Evolutionary conservation across 2,113 vertebrate genomes (phyloP), one percentile per base, ranked within the genome.

Genomic region (Aegithalos caudatus): DNA sequence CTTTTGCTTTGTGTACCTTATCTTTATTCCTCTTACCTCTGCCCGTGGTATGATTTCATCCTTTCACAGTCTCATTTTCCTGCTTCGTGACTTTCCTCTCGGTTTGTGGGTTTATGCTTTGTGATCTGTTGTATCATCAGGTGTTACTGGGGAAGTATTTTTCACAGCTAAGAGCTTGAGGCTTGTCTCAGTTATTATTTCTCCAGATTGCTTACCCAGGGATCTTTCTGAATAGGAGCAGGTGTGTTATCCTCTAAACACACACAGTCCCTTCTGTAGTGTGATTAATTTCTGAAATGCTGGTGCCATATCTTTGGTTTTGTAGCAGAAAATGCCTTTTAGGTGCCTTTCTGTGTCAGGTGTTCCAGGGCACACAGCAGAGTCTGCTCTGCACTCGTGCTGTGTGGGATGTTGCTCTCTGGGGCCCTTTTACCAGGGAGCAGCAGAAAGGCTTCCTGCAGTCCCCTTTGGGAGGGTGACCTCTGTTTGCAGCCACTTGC

Each of bases 51-150:
- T 86, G 71, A 90, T 84, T 93, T 60, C 57, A 72, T 82, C 20
- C 69, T 93, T 71, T 74, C 76, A 61, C 44, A 33, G 72, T 80
- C 83, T 58, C 37, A 62, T 88, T 86, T 86, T 91, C 40, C 50
- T 44, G 85, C 91, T 77, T 95, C 6, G 9, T 95, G 88, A 93
- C 88, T 91, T 90, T 66, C 22, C 67, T 94, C 95, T 74, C 65
- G 66, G 58, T 89, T 78, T 72, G 60, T 86, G 92, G 79, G 66
- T 86, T 94, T 94, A 9, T 80, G 48, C 76, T 92, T 80, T 1
- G 9, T 79, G 82, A 80, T 90, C 11, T 27, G 2, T 67, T 65
- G 14, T 61, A 38, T 12, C 10, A 81, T 84, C 82, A 81, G 84
- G 45, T 67, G 74, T 74, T 94, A 62, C 50, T 66, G 64, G 85